Evolutionary conservation across 2,888 invertebrate species (phyloP).

Genomic region (Volucella bombylans): DNA sequence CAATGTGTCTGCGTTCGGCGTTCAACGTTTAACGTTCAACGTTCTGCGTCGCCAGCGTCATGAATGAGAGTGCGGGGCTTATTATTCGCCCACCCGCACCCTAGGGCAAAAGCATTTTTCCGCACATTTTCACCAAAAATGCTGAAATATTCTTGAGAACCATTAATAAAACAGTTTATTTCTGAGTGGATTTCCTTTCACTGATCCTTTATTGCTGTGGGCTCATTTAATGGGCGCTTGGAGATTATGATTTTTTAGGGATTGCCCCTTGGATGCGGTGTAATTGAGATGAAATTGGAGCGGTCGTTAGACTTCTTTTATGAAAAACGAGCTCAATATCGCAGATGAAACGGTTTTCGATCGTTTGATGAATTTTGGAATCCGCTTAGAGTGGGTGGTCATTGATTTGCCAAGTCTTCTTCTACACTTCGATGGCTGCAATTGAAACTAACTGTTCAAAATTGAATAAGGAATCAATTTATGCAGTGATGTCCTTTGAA

Average conservation of each 20-base stretch:
- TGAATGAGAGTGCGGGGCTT: neutral
- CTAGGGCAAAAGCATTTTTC: constrained; percentile 33
- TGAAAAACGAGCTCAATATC: neutral
- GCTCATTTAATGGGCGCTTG: constrained; percentile 43
- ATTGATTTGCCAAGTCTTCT: neutral
- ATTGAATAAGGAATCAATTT: neutral
- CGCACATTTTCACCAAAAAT: constrained; percentile 49
- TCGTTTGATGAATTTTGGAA: neutral
- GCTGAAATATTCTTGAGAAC: constrained; percentile 34
- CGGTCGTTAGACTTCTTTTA: neutral
- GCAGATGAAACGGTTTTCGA: neutral
- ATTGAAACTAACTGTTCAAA: neutral
- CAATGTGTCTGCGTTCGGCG: neutral
- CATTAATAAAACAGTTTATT: constrained; percentile 57
- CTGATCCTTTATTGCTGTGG: constrained; percentile 18
- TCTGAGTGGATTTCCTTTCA: constrained; percentile 47
- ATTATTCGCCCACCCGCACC: constrained; percentile 15
- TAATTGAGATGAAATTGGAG: constrained; percentile 21
- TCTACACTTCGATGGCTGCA: neutral
- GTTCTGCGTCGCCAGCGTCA: neutral
- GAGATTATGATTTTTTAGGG: constrained; percentile 25
- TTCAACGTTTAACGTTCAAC: too few relatives aligned
- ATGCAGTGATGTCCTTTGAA: constrained; percentile 8
- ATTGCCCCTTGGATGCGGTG: constrained; percentile 2
- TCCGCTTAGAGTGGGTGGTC: neutral